phyloP scores from a whole-genome alignment of 2,888 invertebrate genomes.

The Limnephilus marmoratus region DNA sequence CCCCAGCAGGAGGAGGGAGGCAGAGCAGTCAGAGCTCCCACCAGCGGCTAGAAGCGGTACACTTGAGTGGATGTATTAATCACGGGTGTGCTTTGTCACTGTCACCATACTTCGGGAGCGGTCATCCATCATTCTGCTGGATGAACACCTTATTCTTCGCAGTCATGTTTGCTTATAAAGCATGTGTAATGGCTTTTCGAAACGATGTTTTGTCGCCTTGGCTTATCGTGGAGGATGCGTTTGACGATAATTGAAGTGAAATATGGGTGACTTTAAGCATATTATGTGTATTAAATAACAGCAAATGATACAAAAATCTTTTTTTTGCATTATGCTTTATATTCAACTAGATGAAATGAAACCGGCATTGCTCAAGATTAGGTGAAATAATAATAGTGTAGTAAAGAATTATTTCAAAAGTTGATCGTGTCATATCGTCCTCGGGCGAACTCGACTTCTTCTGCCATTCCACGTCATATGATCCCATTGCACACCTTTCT shows the following conservation, averaged over 20 bases:
- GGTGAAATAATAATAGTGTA: too few species aligned
- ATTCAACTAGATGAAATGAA: too few species aligned
- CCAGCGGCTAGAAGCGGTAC: slow-evolving; percentile 19
- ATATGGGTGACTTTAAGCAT: neutral
- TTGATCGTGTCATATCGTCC: too few species aligned
- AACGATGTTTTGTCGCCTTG: neutral
- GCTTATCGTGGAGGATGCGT: neutral
- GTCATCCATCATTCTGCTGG: slow-evolving; percentile 60
- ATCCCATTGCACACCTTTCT: too few species aligned
- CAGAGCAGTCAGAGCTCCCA: neutral
- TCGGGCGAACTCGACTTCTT: too few species aligned
- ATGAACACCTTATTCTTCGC: slow-evolving; percentile 53
- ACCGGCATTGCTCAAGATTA: too few species aligned
- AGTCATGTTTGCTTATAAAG: slow-evolving; percentile 35
- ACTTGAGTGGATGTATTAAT: slow-evolving; percentile 61
- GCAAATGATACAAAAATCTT: too few species aligned
- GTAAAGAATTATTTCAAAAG: too few species aligned
- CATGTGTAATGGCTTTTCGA: slow-evolving; percentile 41
- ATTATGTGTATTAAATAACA: too few species aligned
- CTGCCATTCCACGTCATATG: too few species aligned
- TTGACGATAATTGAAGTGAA: neutral
- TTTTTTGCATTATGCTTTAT: too few species aligned
- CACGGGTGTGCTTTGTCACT: slow-evolving; percentile 63
- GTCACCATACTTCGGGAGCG: slow-evolving; percentile 58
- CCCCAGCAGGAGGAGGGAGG: neutral